These are phyloP conservation scores for Pheosia gnoma DNA, from an alignment of 2,888 invertebrate species.

Conservation along the genomic window DNA sequence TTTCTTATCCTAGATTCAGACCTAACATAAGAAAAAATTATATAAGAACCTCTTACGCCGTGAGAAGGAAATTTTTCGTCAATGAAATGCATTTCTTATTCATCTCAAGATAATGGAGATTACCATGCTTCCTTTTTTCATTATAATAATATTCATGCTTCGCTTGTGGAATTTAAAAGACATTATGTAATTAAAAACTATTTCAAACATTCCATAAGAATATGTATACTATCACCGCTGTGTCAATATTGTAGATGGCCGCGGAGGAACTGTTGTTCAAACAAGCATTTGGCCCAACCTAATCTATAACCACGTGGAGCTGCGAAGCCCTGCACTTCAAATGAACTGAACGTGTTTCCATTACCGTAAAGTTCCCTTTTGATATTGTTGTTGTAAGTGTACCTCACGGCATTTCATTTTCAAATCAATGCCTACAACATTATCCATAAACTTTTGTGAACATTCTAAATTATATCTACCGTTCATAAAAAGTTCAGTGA, in stretches of 20 bases:
- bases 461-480: too few species aligned
- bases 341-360: slow-evolving; percentile 25
- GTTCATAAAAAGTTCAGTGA: not conserved
- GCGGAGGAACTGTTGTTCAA: slow-evolving; percentile 62
- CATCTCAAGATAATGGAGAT: too few species aligned
- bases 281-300: slow-evolving; percentile 64
- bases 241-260: slow-evolving; percentile 64
- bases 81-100: too few species aligned
- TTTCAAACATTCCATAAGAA: slow-evolving; percentile 51
- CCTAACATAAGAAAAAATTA: too few species aligned
- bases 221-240: slow-evolving; percentile 59
- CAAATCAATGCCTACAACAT: not conserved
- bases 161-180: not conserved
- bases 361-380: slow-evolving; percentile 2
- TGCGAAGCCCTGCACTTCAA: slow-evolving; percentile 10
- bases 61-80: too few species aligned
- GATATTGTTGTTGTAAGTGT: not conserved
- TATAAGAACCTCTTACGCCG: too few species aligned
- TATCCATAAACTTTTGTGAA: too few species aligned
- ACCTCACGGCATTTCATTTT: not conserved
- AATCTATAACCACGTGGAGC: slow-evolving; percentile 67
- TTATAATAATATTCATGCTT: too few species aligned
- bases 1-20: too few species aligned
- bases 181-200: slow-evolving; percentile 44
- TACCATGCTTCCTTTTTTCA: too few species aligned